These are phyloP conservation scores for Tolmerus cingulatus DNA, from an alignment of 2,888 invertebrate genomes.

Conservation along the genomic window DNA sequence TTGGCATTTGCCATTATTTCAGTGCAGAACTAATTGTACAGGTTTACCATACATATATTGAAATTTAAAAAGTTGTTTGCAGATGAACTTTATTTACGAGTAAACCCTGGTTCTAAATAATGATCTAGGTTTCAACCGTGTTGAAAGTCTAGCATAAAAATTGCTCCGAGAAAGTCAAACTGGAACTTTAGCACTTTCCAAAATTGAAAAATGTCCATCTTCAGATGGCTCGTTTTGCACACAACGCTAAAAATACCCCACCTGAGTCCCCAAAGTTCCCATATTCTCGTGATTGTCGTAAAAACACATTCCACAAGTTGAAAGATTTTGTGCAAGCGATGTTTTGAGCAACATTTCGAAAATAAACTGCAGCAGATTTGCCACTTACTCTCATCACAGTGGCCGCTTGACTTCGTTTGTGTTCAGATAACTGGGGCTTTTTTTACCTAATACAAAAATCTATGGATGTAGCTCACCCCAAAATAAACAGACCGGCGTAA, in stretches of 20 bases:
- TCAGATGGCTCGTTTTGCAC: not conserved
- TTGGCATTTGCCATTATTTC: too few species aligned
- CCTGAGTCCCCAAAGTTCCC: not conserved
- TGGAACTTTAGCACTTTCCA: too few species aligned
- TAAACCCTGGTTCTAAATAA: too few species aligned
- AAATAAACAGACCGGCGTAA: not conserved
- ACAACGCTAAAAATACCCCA: not conserved
- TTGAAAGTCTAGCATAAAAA: too few species aligned
- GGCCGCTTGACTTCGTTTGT: not conserved
- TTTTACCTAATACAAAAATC: not conserved
- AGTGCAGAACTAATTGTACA: too few species aligned
- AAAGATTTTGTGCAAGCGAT: not conserved
- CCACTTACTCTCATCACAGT: not conserved
- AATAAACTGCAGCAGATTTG: not conserved
- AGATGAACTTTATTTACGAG: too few species aligned
- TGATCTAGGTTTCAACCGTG: too few species aligned
- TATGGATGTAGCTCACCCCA: not conserved
- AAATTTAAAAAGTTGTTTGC: too few species aligned
- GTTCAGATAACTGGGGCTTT: not conserved
- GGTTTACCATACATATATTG: too few species aligned
- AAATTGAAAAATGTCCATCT: too few species aligned
- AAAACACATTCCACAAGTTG: not conserved
- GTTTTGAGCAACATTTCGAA: not conserved
- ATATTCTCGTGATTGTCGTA: not conserved
- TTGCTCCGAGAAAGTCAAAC: too few species aligned